These are phyloP conservation scores for Caenorhabditis panamensis DNA, from an alignment of 2,888 invertebrate genomes.

Conservation along the genomic window DNA sequence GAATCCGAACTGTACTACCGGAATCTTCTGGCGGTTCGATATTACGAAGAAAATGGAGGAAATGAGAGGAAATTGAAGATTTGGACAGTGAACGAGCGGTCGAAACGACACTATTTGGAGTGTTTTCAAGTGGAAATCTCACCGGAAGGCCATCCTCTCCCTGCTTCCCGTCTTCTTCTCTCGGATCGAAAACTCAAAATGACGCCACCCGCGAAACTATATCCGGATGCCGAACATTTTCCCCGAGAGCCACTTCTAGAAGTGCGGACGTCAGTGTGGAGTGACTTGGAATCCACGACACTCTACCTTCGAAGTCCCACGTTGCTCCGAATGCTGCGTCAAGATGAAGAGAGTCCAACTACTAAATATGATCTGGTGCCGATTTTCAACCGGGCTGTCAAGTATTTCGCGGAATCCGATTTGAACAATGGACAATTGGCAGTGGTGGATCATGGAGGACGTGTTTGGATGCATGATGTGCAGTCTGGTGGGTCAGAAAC, in stretches of 20 bases:
- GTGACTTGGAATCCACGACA: neutral
- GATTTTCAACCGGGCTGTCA: constrained; percentile 44
- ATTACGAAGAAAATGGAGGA: constrained; percentile 11
- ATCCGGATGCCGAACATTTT: neutral
- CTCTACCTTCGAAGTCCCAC: constrained; percentile 28
- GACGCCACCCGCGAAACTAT: constrained; percentile 22
- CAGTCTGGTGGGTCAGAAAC: neutral
- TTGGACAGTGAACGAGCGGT: constrained; percentile 66
- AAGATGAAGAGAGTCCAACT: neutral
- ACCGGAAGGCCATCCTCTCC: constrained; percentile 1
- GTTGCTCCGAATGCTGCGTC: constrained; percentile 17
- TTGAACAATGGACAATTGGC: constrained; percentile 46
- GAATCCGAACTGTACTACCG: constrained; percentile 45
- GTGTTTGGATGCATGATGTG: constrained; percentile 33
- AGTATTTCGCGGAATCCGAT: constrained; percentile 47
- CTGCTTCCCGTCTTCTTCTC: neutral
- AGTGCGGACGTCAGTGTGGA: constrained; percentile 21
- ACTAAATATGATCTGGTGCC: constrained; percentile 8
- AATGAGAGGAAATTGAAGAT: constrained; percentile 35
- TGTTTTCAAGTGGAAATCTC: constrained; percentile 31
- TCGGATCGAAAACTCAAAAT: constrained; percentile 23
- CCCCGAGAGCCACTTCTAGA: constrained; percentile 25
- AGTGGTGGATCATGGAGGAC: constrained; percentile 55
- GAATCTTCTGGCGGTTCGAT: constrained; percentile 57
- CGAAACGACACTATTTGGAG: constrained; percentile 55